A percentile compares a stretch with the other conserved stretches of the same genome.
These are phyloP conservation scores for Neodon shergylaensis DNA, from an alignment of 2,113 vertebrate genomes.

Conservation along the genomic window DNA sequence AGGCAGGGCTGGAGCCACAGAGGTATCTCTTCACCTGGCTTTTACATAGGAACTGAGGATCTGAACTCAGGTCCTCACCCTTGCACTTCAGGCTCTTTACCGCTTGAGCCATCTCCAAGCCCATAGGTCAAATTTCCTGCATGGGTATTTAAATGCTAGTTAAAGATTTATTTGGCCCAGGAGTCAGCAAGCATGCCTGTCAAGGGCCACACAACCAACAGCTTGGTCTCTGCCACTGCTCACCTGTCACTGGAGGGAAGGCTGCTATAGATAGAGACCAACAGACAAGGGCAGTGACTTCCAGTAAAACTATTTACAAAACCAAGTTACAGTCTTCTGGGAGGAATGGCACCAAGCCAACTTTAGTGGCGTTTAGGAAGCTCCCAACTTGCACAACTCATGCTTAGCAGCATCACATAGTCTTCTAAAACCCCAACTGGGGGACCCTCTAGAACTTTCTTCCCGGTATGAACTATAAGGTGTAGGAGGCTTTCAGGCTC, in stretches of 20 bases:
- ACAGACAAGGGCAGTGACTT: background rate
- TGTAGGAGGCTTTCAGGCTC: background rate
- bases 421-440: background rate
- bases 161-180: background rate
- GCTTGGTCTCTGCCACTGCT: background rate
- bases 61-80: background rate
- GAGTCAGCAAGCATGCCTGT: background rate
- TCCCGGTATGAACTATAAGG: background rate
- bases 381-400: background rate
- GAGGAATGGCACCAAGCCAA: background rate
- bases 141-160: background rate
- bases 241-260: background rate
- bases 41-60: background rate
- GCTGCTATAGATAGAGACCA: background rate
- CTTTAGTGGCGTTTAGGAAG: background rate
- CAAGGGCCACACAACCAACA: background rate
- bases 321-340: background rate
- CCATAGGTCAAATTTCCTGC: background rate
- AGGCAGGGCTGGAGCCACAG: background rate
- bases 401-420: background rate
- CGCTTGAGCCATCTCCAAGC: too few relatives aligned
- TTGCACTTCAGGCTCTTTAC: background rate
- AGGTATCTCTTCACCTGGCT: background rate
- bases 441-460: background rate
- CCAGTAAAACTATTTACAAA: background rate